These are phyloP conservation scores for Odocoileus hemionus DNA, from an alignment of 2,113 vertebrate species.

Conservation along the genomic window DNA sequence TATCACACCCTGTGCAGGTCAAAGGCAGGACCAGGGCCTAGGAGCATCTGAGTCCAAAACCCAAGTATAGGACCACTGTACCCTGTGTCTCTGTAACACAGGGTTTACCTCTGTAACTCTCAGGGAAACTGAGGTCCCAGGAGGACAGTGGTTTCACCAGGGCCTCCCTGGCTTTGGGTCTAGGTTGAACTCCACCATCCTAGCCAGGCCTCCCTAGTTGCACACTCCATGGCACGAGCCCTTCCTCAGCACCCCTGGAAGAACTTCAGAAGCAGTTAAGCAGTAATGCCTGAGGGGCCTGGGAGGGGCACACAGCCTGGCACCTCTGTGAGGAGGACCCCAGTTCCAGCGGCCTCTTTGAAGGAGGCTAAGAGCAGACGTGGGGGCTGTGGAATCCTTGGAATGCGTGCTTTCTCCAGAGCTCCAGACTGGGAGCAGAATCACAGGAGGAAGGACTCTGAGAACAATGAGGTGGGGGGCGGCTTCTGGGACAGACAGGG, in stretches of 20 bases:
- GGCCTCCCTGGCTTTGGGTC: not conserved
- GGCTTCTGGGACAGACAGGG: not conserved
- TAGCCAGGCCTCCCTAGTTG: not conserved
- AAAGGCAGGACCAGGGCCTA: not conserved
- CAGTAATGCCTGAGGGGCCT: not conserved
- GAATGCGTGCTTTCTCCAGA: conserved; percentile 34
- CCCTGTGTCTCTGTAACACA: not conserved
- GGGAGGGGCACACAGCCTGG: not conserved
- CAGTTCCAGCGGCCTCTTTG: not conserved
- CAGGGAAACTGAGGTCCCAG: not conserved
- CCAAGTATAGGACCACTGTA: not conserved
- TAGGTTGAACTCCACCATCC: not conserved
- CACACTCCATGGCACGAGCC: not conserved
- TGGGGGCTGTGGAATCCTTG: not conserved
- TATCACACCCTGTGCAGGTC: not conserved
- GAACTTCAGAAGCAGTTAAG: not conserved
- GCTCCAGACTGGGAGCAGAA: not conserved
- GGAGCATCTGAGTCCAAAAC: not conserved
- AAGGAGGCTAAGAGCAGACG: not conserved
- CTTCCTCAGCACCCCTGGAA: not conserved
- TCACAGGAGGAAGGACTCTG: not conserved
- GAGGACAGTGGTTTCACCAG: not conserved
- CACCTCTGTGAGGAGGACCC: not conserved
- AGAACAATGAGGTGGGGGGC: not conserved
- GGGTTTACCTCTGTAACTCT: not conserved